Evolutionary conservation across 2,888 invertebrate species (phyloP).

Genomic region (Chrysolina oricalcia): DNA sequence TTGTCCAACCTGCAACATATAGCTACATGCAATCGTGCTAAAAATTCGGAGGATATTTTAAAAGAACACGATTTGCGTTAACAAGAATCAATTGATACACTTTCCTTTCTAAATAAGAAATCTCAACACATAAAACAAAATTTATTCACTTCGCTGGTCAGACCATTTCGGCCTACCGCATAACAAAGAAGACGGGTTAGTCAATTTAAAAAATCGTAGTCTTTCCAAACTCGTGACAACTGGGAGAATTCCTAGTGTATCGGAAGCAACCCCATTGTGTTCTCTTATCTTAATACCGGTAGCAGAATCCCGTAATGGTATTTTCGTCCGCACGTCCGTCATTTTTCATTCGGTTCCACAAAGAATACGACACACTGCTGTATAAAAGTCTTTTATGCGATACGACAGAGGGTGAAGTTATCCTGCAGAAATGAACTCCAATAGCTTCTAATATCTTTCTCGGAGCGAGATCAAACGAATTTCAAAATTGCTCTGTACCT

Average conservation of each 20-base stretch:
- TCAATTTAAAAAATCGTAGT: neutral
- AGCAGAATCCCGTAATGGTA: conserved; percentile 46
- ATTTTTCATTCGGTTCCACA: conserved; percentile 48
- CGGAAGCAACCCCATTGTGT: conserved; percentile 47
- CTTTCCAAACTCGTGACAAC: neutral
- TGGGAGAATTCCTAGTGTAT: conserved; percentile 41
- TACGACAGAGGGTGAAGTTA: conserved; percentile 13
- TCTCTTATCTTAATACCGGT: conserved; percentile 45
- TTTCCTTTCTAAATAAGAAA: no score
- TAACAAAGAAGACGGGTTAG: no score
- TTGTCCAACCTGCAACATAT: no score
- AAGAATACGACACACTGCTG: conserved; percentile 31
- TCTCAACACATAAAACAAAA: no score
- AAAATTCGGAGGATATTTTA: no score
- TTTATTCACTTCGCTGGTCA: neutral
- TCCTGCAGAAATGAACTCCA: neutral
- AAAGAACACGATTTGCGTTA: no score
- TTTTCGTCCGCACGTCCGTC: conserved; percentile 47
- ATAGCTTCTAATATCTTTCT: neutral
- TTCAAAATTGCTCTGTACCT: neutral
- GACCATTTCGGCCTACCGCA: neutral
- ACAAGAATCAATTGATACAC: no score
- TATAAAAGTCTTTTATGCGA: conserved; percentile 23
- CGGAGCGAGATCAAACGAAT: conserved; percentile 6
- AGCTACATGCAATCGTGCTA: no score